A percentile compares a stretch with the other conserved stretches of the same genome.
Conservation (phyloP, 2,797 vertebrate species). For the Squalus acanthias region DNA sequence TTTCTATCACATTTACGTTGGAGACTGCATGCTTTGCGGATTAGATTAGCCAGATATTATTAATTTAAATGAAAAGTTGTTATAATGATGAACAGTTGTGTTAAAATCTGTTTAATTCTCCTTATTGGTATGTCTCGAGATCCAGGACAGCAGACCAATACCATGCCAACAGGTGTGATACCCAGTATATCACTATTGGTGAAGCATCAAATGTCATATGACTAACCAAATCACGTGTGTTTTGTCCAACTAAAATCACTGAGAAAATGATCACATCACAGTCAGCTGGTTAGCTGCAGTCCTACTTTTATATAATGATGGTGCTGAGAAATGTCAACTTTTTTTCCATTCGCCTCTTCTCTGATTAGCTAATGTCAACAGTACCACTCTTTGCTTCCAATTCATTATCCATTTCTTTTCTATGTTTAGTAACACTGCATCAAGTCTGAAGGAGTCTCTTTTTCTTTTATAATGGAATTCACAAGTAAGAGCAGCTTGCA, state of each 20-base stretch:
- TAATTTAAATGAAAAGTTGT: neutral
- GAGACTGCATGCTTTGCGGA: neutral
- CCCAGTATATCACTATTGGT: neutral
- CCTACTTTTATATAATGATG: neutral
- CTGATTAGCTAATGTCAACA: neutral
- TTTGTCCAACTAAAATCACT: neutral
- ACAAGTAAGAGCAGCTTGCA: neutral
- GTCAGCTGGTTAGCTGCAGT: neutral
- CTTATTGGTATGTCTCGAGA: neutral
- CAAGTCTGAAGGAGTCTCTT: neutral
- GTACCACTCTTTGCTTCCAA: neutral
- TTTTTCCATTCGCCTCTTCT: neutral
- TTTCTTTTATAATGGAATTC: neutral
- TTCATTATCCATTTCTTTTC: neutral
- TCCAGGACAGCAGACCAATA: neutral
- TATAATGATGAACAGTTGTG: neutral
- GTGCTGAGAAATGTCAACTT: neutral
- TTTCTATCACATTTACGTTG: neutral
- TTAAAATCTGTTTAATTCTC: neutral
- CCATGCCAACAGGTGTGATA: neutral
- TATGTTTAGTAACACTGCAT: neutral
- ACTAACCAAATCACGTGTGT: neutral
- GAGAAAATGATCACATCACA: neutral
- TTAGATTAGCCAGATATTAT: neutral
- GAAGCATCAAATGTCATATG: neutral